Evolutionary conservation across 2,888 invertebrate genomes (phyloP), one percentile per base, ranked within the genome.

Genomic region (Leptinotarsa rubiginosa): DNA sequence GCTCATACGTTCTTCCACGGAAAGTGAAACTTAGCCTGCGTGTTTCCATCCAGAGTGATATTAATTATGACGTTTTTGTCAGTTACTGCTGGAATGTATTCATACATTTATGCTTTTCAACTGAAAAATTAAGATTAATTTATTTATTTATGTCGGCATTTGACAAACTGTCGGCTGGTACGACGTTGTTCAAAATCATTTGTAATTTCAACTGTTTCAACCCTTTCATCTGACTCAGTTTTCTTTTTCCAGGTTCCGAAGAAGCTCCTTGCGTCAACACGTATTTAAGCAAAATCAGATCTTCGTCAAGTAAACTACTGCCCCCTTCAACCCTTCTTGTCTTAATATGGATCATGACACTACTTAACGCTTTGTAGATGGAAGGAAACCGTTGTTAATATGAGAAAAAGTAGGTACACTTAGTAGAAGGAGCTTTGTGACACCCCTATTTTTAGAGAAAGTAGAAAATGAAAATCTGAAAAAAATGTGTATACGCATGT

Each of bases 241-340:
- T 71, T 76, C 78, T 82, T 81, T 80, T 86, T 87, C 22, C 84
- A 87, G 87, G 85, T 81, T 84, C 85, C 65, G 86, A 85, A 18
- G 87, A 87, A 75, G 82, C 85, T 47, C 87, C 87, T 15, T 87
- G 87, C 78, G 85, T 85, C 75, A 85, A 85, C 80, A 85, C 85
- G 50, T 85, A 85, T 81, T 79, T 84, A 73, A 84, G 85, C 79
- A 85, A 84, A 79, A 85, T 83, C 73, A 81, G 82, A 52, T 84
- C 85, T 31, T 80, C 83, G 70, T 75, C 82, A 13, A 75, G 74
- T 66, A 62, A 75, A 25, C 67, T 49, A 62, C 56, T 72, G 31
- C 65, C 76, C 10, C 56, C 73, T 12, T 56, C 15, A 10, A 70
- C 76, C 13, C 56, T 74, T 49, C 72, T 74, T 4, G 49, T 78